phyloP scores from a whole-genome alignment of 2,113 vertebrate genomes.

The Numenius arquata region DNA sequence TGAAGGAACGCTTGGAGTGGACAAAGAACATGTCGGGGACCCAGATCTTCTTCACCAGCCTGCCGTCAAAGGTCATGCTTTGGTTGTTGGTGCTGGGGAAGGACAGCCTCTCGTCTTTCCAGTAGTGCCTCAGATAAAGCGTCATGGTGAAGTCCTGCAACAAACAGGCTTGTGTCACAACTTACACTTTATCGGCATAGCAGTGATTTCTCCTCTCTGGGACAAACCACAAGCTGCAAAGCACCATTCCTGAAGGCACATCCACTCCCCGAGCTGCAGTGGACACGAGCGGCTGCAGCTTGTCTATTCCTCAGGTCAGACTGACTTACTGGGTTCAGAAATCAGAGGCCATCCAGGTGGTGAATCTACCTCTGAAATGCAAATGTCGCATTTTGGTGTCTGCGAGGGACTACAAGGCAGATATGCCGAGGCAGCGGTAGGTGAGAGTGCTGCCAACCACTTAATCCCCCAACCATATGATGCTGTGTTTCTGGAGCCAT shows the following conservation, averaged over 20 bases:
- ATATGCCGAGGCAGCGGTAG: accelerated
- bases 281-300: neutral
- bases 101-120: conserved; percentile 93
- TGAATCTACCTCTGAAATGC: neutral
- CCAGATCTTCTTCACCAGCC: conserved; percentile 98
- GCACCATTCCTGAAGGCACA: neutral
- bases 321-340: neutral
- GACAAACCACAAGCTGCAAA: neutral
- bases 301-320: neutral
- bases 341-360: neutral
- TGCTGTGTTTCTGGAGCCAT: neutral
- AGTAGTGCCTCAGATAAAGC: conserved; percentile 93
- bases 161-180: neutral
- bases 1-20: conserved; percentile 97
- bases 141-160: conserved; percentile 97
- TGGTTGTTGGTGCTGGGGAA: conserved; percentile 96
- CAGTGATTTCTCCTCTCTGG: neutral
- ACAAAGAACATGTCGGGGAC: conserved; percentile 98
- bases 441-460: accelerated
- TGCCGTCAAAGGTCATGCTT: conserved; percentile 97
- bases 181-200: neutral
- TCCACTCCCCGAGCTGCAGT: neutral
- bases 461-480: neutral
- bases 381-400: neutral
- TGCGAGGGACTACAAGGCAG: neutral